Evolutionary conservation across 2,888 invertebrate genomes (phyloP), one percentile per base, ranked within the genome.

Genomic region (Polydrusus tereticollis): DNA sequence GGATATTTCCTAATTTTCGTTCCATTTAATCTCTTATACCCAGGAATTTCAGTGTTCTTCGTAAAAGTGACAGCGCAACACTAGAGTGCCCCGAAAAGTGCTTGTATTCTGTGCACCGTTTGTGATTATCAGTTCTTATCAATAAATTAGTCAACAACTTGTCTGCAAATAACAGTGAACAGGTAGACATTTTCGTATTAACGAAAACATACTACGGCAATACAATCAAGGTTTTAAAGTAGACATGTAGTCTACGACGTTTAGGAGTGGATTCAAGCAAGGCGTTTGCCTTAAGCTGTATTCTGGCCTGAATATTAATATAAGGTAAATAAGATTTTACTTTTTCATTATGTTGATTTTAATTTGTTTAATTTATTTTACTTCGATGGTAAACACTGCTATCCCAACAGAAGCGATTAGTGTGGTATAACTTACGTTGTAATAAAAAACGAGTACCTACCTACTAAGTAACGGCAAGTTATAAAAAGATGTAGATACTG

Each of bases 1-100:
- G 71, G 36, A 64, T 59, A 68, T 74, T 74, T 74, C 74, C 74
- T 74, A 65, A 74, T 71, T 74, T 74, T 66, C 66, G 62, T 69
- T 41, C 14, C 45, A 59, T 67, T 43, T 41, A 67, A 67, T 45
- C 20, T 23, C 23, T 55, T n/a, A 43, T 20, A 43, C 6, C 21
- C 47, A 59, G 63, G 59, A 70, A 65, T 70, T 70, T 70, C 65
- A 70, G 70, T 70, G 70, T 70, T 70, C 65, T 63, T 69, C 58
- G 43, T 55, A 55, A 55, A 55, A 55, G 52, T 55, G 52, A 29
- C 7, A 50, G n/a, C 29, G 26, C 10, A 26, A 55, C 52, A 55
- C 52, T 16, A 16, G 1, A 55, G 18, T 50, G 29, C 16, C 7
- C 18, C 16, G 0, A 55, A 55, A 55, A 18, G 29, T 52, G 29